These are phyloP conservation scores for Hippocampus guttulatus DNA, from an alignment of 2,113 vertebrate genomes.

Conservation along the genomic window DNA sequence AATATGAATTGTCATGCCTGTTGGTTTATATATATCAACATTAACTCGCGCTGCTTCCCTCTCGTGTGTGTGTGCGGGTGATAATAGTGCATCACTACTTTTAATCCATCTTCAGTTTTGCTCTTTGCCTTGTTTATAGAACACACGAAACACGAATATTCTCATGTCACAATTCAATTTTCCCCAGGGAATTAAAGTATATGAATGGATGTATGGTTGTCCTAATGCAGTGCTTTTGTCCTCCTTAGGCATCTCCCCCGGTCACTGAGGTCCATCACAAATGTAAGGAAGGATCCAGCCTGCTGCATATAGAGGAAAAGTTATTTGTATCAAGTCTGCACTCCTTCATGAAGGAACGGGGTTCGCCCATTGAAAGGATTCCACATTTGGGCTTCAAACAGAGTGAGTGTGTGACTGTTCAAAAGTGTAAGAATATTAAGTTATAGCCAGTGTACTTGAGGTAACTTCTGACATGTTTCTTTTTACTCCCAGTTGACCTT, in stretches of 20 bases:
- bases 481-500: constrained; percentile 81
- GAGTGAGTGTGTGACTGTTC: constrained; percentile 70
- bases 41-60: too few relatives aligned
- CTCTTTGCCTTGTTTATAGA: too few relatives aligned
- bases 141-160: too few relatives aligned
- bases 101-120: too few relatives aligned
- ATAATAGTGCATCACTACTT: too few relatives aligned
- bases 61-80: too few relatives aligned
- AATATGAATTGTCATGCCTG: too few relatives aligned
- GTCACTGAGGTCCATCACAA: constrained; percentile 58
- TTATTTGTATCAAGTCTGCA: constrained; percentile 82
- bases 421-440: not conserved
- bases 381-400: constrained; percentile 96
- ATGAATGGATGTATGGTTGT: not conserved
- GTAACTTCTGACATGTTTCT: not conserved
- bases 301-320: constrained; percentile 75
- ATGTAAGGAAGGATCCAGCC: constrained; percentile 43
- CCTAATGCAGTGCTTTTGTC: not conserved
- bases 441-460: not conserved
- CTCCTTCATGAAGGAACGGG: constrained; percentile 88
- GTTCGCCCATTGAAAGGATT: constrained; percentile 89
- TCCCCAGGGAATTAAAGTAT: too few relatives aligned
- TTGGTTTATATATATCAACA: too few relatives aligned
- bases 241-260: constrained; percentile 27
- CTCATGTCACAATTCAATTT: too few relatives aligned